Evolutionary conservation across 2,797 vertebrate species (phyloP), one percentile per base, ranked within the genome.

Genomic region (Eulemur albifrons): DNA sequence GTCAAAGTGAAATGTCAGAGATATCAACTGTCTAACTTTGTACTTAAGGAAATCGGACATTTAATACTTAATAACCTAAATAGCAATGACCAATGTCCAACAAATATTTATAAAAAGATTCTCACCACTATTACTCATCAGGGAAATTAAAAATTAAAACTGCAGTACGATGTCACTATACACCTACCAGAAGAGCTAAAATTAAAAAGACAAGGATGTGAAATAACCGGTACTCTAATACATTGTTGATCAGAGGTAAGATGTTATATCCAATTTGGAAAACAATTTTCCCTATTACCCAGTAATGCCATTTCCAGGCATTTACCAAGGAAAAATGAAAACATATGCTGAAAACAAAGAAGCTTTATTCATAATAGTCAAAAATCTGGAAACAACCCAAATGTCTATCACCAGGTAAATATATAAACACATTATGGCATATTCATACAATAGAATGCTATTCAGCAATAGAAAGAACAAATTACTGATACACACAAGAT

Each of bases 261-360:
- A 65, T 8, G 57, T 8, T 52, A 85, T 81, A 79, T 70, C 40
- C 38, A 83, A 5, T 72, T 65, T 40, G 8, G 40, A 76, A 93
- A 88, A 83, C 25, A 82, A 59, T 93, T 94, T 72, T 7, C 7
- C 18, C 40, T 91, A 32, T 57, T 32, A 77, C 6, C 4, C 40
- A 57, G 20, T 20, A 67, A 82, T 81, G 57, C 25, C 10, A 79
- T 70, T 94, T 35, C 63, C 8, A 35, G 6, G 2, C 85, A 76
- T 88, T 88, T 54, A 61, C 10, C 32, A 50, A 88, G 48, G 3
- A 93, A 50, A 76, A 77, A 92, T 87, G n/a, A 89, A 93, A 90
- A 75, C 7, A 43, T 45, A 5, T 20, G 12, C 57, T 88, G 25
- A 63, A 65, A 76, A 67, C 15, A 40, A 76, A 63, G 23, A 9